These are phyloP conservation scores for Patella depressa DNA, from an alignment of 2,888 invertebrate species.

Conservation along the genomic window DNA sequence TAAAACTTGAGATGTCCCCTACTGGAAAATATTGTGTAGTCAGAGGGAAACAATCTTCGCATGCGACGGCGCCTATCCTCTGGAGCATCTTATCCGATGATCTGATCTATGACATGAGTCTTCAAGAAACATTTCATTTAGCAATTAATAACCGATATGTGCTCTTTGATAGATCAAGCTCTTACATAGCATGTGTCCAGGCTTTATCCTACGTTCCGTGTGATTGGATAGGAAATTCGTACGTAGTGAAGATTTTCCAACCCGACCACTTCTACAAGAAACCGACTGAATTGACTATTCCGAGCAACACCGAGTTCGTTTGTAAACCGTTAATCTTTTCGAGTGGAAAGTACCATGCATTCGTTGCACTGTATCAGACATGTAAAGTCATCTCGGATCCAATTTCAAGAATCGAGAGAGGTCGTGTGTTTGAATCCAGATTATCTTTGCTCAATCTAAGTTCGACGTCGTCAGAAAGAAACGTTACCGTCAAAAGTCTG, in stretches of 20 bases:
- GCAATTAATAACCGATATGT: conserved; percentile 40
- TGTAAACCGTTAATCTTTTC: conserved; percentile 41
- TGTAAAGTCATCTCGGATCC: conserved; percentile 24
- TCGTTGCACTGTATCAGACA: conserved; percentile 47
- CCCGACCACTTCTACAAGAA: conserved; percentile 39
- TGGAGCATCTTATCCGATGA: conserved; percentile 50
- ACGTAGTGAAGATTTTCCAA: conserved; percentile 45
- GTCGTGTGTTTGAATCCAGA: conserved; percentile 38
- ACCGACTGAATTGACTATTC: conserved; percentile 38
- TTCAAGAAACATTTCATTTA: conserved; percentile 10
- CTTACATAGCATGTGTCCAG: conserved; percentile 47
- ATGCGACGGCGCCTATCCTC: conserved; percentile 9
- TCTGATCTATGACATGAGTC: conserved; percentile 40
- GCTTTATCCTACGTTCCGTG: conserved; percentile 46
- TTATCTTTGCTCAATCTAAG: conserved; percentile 40
- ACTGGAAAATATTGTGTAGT: conserved; percentile 52
- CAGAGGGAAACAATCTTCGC: conserved; percentile 34
- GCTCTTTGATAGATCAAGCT: conserved; percentile 46
- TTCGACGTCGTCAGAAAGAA: conserved; percentile 20
- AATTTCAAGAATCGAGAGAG: conserved; percentile 33
- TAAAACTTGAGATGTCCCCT: conserved; percentile 48
- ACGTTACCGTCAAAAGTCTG: conserved; percentile 43
- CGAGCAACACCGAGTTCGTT: conserved; percentile 50
- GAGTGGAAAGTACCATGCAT: conserved; percentile 32
- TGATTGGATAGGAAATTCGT: conserved; percentile 53